Conservation (phyloP, 2,113 vertebrate genomes). For the Dissostichus mawsoni region DNA sequence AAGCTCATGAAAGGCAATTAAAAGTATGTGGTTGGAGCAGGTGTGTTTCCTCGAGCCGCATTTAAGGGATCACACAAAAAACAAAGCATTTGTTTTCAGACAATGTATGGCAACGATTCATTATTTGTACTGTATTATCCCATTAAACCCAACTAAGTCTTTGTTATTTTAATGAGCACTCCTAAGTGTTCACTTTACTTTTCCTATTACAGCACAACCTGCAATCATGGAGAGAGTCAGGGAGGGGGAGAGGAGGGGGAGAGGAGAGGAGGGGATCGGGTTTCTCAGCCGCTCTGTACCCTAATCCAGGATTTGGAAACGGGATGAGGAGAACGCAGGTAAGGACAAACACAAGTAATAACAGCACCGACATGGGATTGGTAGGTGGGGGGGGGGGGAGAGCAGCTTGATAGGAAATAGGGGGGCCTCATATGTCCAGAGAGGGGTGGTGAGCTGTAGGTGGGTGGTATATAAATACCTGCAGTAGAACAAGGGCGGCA, state of each 20-base stretch:
- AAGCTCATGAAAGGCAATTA: conserved; percentile 10
- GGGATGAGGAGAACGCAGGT: conserved; percentile 70
- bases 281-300: conserved; percentile 75
- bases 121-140: not conserved
- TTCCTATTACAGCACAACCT: conserved; percentile 28
- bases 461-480: conserved; percentile 92
- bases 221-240: conserved; percentile 54
- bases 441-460: conserved; percentile 64
- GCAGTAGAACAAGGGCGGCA: conserved; percentile 84
- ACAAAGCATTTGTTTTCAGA: not conserved
- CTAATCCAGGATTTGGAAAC: conserved; percentile 81
- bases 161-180: conserved; percentile 26
- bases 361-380: conserved; percentile 80
- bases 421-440: conserved; percentile 90
- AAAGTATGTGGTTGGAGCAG: not conserved
- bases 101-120: not conserved
- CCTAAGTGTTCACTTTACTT: conserved; percentile 19
- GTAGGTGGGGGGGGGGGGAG: conserved; percentile 82
- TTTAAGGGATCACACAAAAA: not conserved
- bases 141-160: not conserved
- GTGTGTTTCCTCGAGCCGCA: not conserved
- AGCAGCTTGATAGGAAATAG: conserved; percentile 69
- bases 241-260: conserved; percentile 26
- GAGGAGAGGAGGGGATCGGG: conserved; percentile 60
- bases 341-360: conserved; percentile 72